Percentiles rank a stretch among this genome's conserved stretches.
These are phyloP conservation scores for Callocephalon fimbriatum DNA, from an alignment of 2,113 vertebrate genomes.

Conservation along the genomic window DNA sequence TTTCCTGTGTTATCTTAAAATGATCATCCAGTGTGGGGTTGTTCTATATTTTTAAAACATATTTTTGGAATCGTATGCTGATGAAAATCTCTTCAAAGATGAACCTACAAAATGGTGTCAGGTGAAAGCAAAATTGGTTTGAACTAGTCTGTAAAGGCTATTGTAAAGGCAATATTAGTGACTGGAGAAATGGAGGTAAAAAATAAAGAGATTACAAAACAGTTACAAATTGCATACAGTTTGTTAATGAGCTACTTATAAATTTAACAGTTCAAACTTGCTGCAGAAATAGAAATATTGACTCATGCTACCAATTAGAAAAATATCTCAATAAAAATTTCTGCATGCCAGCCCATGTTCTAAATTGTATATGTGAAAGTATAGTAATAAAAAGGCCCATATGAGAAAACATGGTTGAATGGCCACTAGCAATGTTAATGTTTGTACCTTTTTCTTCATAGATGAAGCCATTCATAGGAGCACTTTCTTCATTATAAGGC, in stretches of 20 bases:
- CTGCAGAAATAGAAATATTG: background rate
- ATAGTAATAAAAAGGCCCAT: background rate
- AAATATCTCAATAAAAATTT: background rate
- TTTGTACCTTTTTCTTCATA: background rate
- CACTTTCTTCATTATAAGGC: background rate
- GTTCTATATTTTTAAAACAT: fast-evolving
- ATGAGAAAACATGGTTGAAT: background rate
- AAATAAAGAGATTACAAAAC: background rate
- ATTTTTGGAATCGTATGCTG: background rate
- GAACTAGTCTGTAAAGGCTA: background rate
- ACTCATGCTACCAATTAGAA: background rate
- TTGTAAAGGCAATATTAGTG: background rate
- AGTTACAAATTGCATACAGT: background rate
- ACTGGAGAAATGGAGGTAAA: background rate
- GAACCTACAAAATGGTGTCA: background rate
- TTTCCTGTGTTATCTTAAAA: background rate
- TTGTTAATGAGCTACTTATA: background rate
- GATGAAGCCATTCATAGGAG: background rate
- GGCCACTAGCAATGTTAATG: background rate
- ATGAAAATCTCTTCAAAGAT: background rate
- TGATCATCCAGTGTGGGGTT: background rate
- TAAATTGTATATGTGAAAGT: background rate
- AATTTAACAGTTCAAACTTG: background rate
- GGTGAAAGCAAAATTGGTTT: background rate
- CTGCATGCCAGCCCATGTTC: background rate